phyloP scores from a whole-genome alignment of 2,888 invertebrate genomes.

The Drosophila pegasa region DNA sequence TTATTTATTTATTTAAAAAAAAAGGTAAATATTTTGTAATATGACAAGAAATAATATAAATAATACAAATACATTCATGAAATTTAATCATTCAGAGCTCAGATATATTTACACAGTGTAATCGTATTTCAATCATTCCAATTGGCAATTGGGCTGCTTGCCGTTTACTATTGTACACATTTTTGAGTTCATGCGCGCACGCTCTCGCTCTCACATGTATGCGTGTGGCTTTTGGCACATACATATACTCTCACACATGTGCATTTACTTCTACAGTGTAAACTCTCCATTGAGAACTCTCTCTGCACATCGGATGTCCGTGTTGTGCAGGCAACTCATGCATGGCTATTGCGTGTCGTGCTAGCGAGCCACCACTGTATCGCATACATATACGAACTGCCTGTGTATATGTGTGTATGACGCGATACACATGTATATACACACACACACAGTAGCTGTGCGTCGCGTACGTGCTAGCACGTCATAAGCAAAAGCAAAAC shows the following conservation, averaged over 20 bases:
- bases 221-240: conserved; percentile 29
- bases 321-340: neutral
- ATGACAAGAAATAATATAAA: neutral
- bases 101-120: neutral
- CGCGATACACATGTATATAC: conserved; percentile 32
- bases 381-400: conserved; percentile 10
- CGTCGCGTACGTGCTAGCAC: conserved; percentile 71
- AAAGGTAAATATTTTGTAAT: too few relatives aligned
- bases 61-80: neutral
- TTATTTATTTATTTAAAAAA: too few relatives aligned
- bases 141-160: conserved; percentile 48
- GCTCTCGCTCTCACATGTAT: conserved; percentile 36
- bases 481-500: conserved; percentile 72
- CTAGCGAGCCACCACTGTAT: conserved; percentile 28
- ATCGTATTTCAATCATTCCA: conserved; percentile 10
- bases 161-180: conserved; percentile 59
- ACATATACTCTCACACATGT: conserved; percentile 14
- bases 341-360: neutral
- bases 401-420: conserved; percentile 33
- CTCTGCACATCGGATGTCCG: neutral
- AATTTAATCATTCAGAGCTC: neutral
- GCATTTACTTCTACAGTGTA: conserved; percentile 42
- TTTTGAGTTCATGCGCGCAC: conserved; percentile 61
- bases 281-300: conserved; percentile 14
- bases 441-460: conserved; percentile 55